Evolutionary conservation across 2,888 invertebrate species (phyloP), one percentile per base, ranked within the genome.

Genomic region (Phortica magna): DNA sequence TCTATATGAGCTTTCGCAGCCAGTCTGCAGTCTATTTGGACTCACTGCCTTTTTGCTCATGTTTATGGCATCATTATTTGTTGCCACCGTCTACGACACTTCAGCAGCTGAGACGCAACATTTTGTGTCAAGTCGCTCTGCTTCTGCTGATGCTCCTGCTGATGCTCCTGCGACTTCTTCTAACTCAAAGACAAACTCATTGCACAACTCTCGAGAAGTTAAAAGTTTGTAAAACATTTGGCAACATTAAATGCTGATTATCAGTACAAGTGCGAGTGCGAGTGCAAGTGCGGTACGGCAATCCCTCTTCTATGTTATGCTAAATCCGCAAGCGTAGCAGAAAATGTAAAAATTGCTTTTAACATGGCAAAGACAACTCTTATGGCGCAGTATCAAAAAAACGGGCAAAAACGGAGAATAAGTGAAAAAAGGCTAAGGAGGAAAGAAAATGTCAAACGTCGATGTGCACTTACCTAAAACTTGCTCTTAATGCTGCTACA

Each of bases 181-280:
- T 22, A 61, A 61, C 31, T 22, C 61, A 61, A 61, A 10, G 61
- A 61, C 17, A 61, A 5, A 48, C 9, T 48, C 48, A 14, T 14
- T 48, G 61, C 10, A 61, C 1, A 59, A 59, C 19, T 7, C 61
- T 61, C 19, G 61, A 17, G 19, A 61, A 61, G 61, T 61, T 19
- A 61, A 61, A 61, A 61, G 61, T 22, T 61, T 68, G 42, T 68
- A 31, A 68, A 68, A 68, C 68, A 65, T 70, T 48, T 70, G 68
- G 22, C 68, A 71, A 39, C 70, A 55, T 71, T 71, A 71, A 71
- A 71, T 55, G 55, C 53, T 71, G 70, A 71, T 71, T 71, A 71
- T 48, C 70, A 31, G 10, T 48, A 48, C 48, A 6, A 48, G 10
- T 48, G 31, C 31, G 31, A 31, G 31, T 31, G 31, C 3, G 31